Base-by-base conservation (phyloP, 1,140 invertebrate species). In the Calycopis cecrops region DNA sequence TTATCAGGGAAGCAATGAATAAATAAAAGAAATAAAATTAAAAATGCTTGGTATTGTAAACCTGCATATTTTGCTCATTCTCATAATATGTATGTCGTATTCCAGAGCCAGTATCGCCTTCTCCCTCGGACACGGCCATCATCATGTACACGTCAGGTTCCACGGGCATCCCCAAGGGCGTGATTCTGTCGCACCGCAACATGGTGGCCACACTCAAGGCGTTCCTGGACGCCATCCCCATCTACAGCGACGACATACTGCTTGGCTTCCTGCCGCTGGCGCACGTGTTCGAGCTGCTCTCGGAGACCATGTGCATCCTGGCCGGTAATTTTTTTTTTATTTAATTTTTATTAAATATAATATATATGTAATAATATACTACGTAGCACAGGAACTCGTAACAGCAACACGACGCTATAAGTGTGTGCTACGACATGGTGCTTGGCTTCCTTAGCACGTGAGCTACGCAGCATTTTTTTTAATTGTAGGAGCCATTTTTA, bases 101-200 rank as follows among this genome's bases (percentile, higher is more conserved):
- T 18, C 4, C 75, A 92, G 90, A 89, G 37, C 74, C 83, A 9
- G 79, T 88, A 10, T 86, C 90, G 10, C 95, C 95, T 10, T 89
- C 88, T 14, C 76, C 90, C 1, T 88, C 92, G 7, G 97, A 99
- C 70, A 93, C 92, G 11, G 97, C 97, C 14, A 97, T 98, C 66
- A 95, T 98, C 40, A 98, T 98, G 97, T 99, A 98, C 88, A 98
- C 97, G 0, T 97, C 95, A 64, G 97, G 97, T 1, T 97, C 96
- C 0, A 98, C 97, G 0, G 97, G 97, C 33, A 92, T 94, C 54
- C 96, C 96, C 0, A 97, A 98, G 87, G 94, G 94, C 28, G 94
- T 96, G 1, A 73, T 95, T 18, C 76, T 96, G n/a, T 94, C 95
- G 0, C 98, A 99, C 80, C 91, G 90, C 63, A 99, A 99, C 86